phyloP scores from a whole-genome alignment of 2,888 invertebrate species.

The Prosopocoilus inquinatus region DNA sequence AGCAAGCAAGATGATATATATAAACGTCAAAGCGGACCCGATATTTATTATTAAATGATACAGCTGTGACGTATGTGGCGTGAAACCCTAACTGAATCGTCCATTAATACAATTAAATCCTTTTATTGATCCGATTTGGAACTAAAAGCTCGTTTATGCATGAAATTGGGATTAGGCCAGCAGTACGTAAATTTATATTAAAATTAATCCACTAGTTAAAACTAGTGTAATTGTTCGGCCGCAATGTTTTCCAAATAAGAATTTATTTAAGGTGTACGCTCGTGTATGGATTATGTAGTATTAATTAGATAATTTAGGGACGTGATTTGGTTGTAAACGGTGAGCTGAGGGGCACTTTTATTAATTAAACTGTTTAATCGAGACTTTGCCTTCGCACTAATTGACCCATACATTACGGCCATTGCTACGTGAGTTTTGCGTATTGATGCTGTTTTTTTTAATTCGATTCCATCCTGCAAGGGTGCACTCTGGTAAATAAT shows the following conservation, averaged over 20 bases:
- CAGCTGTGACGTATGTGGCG: conserved; percentile 18
- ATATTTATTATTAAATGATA: conserved; percentile 22
- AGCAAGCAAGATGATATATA: neutral
- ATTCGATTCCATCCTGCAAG: too few relatives aligned
- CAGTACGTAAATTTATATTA: conserved; percentile 41
- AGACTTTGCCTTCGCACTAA: too few relatives aligned
- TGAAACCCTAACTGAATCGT: conserved; percentile 21
- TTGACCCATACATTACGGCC: too few relatives aligned
- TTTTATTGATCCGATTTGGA: conserved; percentile 37
- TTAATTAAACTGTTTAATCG: too few relatives aligned
- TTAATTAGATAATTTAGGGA: conserved; percentile 10
- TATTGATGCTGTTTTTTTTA: too few relatives aligned
- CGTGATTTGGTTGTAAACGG: neutral
- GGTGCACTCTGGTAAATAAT: too few relatives aligned
- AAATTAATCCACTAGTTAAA: conserved; percentile 28
- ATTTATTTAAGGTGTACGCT: conserved; percentile 11
- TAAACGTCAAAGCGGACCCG: conserved; percentile 16
- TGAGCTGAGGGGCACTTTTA: too few relatives aligned
- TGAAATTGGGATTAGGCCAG: conserved; percentile 36
- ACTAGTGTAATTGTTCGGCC: conserved; percentile 18
- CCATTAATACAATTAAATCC: conserved; percentile 33
- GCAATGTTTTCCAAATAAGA: conserved; percentile 6
- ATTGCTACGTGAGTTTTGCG: too few relatives aligned
- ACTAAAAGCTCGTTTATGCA: conserved; percentile 30
- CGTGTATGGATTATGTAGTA: conserved; percentile 9